Evolutionary conservation across 2,797 vertebrate species (phyloP).

Genomic region (Girardinus metallicus): DNA sequence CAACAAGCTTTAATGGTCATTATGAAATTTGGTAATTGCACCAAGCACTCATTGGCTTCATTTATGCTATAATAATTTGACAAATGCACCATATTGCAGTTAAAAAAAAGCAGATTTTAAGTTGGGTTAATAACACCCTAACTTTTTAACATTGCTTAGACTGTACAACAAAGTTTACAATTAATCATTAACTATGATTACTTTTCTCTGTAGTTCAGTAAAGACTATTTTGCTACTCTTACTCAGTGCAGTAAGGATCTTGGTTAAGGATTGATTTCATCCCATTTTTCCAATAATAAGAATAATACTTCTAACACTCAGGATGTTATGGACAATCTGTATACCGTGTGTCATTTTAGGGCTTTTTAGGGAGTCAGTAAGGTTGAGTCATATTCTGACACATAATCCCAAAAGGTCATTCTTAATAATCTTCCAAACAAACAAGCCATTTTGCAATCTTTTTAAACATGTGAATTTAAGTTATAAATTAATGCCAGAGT

Average conservation of each 20-base stretch:
- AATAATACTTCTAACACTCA: neutral
- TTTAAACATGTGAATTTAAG: neutral
- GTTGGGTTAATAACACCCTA: neutral
- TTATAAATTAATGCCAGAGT: neutral
- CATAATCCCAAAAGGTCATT: no score
- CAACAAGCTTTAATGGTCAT: neutral
- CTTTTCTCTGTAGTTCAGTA: neutral
- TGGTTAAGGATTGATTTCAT: neutral
- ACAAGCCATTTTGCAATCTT: neutral
- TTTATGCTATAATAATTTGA: neutral
- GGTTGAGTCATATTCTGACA: neutral
- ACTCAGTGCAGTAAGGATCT: neutral
- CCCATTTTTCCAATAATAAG: neutral
- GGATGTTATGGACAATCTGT: neutral
- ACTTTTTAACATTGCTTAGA: neutral
- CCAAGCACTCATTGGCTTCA: neutral
- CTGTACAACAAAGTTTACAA: neutral
- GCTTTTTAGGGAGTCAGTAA: neutral
- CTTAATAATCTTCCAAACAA: neutral
- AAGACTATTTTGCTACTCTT: neutral
- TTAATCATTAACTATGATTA: neutral
- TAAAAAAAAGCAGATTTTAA: neutral
- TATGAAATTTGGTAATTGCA: neutral
- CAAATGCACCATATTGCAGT: neutral
- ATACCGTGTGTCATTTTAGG: neutral